Evolutionary conservation across 2,113 vertebrate genomes (phyloP), one percentile per base, ranked within the genome.

Genomic region (Scatophagus argus): DNA sequence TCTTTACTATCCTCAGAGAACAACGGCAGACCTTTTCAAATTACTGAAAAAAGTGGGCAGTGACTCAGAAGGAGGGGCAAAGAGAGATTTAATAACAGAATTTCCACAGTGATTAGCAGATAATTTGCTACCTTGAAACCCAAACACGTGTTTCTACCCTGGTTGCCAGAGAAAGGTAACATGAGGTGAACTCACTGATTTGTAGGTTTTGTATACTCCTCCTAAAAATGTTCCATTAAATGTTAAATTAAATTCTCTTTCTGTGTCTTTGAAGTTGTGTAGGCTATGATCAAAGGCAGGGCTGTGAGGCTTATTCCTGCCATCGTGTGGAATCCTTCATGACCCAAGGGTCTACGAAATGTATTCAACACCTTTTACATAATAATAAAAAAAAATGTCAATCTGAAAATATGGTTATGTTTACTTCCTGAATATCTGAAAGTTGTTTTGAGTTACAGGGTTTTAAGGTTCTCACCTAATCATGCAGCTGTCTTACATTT

Each of bases 211-310:
- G 55, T 75, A 49, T 69, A 47, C 27, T 49, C 56, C 51, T 66
- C 38, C 32, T 74, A 39, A 77, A 82, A 77, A 73, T 73, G 60
- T 81, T 81, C 34, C 54, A 79, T 83, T 74, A 71, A 81, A 82
- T 75, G 65, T 68, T 82, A 67, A 86, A 85, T 85, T 52, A 71
- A 78, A 66, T 87, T 87, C 25, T 74, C 34, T 49, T 51, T 85
- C 62, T 87, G 77, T 83, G 55, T 39, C 78, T 92, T 90, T 92
- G 85, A 89, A 85, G 88, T 69, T 31, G 71, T 75, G 69, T 81
- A 61, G 79, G 78, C 66, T 61, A 58, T 66, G 85, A 90, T 90
- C 79, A 92, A 90, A 90, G 69, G 27, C 54, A 69, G 67, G 70
- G 74, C 83, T 89, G 74, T 12, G 14, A 85, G 87, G 68, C 17